These are phyloP conservation scores for Anabas testudineus DNA, from an alignment of 2,797 vertebrate genomes.

Conservation along the genomic window DNA sequence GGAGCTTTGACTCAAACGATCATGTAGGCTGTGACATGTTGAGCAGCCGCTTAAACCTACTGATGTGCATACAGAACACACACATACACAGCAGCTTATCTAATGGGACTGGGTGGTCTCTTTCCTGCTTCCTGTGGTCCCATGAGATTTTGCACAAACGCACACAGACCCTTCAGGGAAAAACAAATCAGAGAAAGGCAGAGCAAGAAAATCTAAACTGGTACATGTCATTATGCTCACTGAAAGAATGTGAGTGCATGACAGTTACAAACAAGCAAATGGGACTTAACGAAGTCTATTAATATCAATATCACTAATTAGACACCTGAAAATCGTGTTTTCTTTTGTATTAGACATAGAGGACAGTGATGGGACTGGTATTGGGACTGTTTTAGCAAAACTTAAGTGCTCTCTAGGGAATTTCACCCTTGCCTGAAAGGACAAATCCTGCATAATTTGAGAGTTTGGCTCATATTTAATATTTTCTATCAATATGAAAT, in stretches of 20 bases:
- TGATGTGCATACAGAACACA: constrained; percentile 16
- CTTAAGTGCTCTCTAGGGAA: constrained; percentile 21
- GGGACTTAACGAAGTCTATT: constrained; percentile 17
- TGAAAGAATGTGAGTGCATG: constrained; percentile 25
- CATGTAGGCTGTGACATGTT: constrained; percentile 27
- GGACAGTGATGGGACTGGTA: constrained; percentile 20
- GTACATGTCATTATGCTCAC: constrained; percentile 9
- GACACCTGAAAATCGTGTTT: constrained; percentile 6
- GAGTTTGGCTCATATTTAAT: constrained; percentile 10
- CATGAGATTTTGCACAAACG: constrained; percentile 40
- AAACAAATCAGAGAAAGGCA: constrained; percentile 27
- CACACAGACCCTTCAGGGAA: constrained; percentile 9
- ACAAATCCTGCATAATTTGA: constrained; percentile 7
- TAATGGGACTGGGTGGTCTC: constrained; percentile 47
- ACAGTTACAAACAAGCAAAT: constrained; percentile 30
- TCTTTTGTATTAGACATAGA: neutral
- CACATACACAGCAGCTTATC: constrained; percentile 31
- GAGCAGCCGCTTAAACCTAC: constrained; percentile 12
- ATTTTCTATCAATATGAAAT: constrained; percentile 27
- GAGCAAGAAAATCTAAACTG: neutral
- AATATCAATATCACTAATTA: constrained; percentile 25
- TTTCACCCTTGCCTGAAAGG: constrained; percentile 12
- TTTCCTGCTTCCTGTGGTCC: constrained; percentile 42
- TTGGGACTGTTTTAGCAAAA: constrained; percentile 32
- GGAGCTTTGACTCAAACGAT: constrained; percentile 33